Evolutionary conservation across 2,888 invertebrate genomes (phyloP).

Genomic region (Melanotus villosus): DNA sequence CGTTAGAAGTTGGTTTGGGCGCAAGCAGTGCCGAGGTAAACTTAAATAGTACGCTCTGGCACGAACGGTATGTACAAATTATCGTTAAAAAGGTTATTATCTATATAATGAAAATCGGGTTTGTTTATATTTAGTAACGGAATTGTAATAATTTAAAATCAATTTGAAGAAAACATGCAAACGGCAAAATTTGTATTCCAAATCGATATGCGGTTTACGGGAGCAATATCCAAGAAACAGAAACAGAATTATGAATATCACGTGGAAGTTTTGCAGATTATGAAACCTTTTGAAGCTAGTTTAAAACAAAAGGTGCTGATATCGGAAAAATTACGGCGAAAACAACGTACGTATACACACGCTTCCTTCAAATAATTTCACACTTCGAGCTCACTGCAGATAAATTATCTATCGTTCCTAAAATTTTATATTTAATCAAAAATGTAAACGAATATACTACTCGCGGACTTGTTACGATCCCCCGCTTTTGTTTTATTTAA

Average conservation of each 20-base stretch:
- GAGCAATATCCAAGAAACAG: constrained; percentile 46
- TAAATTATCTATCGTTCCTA: too few relatives aligned
- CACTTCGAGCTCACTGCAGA: too few relatives aligned
- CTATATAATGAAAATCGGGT: constrained; percentile 53
- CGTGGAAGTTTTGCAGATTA: constrained; percentile 46
- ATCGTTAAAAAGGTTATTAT: constrained; percentile 46
- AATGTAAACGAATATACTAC: too few relatives aligned
- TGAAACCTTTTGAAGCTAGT: constrained; percentile 8
- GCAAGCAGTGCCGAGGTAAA: constrained; percentile 18
- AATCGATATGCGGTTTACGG: constrained; percentile 50
- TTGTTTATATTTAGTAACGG: constrained; percentile 54
- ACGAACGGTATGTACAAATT: constrained; percentile 42
- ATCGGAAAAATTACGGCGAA: neutral
- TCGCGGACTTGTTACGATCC: too few relatives aligned
- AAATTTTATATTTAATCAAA: too few relatives aligned
- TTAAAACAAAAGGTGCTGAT: constrained; percentile 13
- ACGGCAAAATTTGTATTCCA: constrained; percentile 50
- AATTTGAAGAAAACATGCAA: constrained; percentile 56
- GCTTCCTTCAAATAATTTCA: too few relatives aligned
- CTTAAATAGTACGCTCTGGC: constrained; percentile 44
- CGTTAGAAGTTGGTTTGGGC: constrained; percentile 20
- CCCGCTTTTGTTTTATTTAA: too few relatives aligned
- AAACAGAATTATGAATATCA: constrained; percentile 47
- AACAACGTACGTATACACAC: too few relatives aligned
- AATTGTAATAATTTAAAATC: constrained; percentile 53